A percentile compares a stretch with the other conserved stretches of the same genome.
Evolutionary conservation across 92 coral and sea anemone species (phyloP).

Genomic region (Porites rus): DNA sequence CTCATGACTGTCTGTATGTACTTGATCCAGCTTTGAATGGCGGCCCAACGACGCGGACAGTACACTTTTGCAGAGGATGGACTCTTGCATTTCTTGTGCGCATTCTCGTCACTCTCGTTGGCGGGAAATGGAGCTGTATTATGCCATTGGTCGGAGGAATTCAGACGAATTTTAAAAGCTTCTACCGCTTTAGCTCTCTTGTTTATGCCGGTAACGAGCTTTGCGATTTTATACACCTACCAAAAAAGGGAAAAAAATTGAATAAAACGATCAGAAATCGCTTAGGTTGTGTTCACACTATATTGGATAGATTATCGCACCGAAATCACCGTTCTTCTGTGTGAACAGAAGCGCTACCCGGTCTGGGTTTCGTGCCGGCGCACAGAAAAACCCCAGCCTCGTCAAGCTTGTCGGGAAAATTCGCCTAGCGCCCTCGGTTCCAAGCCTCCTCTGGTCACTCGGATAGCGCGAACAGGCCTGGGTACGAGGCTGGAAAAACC

Average conservation of each 20-base stretch:
- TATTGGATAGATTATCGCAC: too few relatives aligned
- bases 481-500: too few relatives aligned
- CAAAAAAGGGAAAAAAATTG: constrained; percentile 2
- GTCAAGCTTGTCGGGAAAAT: too few relatives aligned
- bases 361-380: too few relatives aligned
- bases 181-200: constrained; percentile 65
- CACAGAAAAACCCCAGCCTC: too few relatives aligned
- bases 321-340: too few relatives aligned
- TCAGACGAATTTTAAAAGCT: constrained; percentile 56
- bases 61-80: constrained; percentile 70
- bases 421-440: too few relatives aligned
- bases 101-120: constrained; percentile 84
- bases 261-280: too few relatives aligned
- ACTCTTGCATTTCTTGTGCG: constrained; percentile 79
- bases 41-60: constrained; percentile 95
- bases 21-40: constrained; percentile 85
- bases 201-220: constrained; percentile 66
- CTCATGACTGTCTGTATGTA: constrained; percentile 79
- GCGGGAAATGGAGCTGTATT: constrained; percentile 84
- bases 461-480: too few relatives aligned
- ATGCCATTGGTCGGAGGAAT: constrained; percentile 79
- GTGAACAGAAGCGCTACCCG: too few relatives aligned
- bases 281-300: too few relatives aligned
- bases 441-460: too few relatives aligned
- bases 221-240: constrained; percentile 76